A percentile compares a stretch with the other conserved stretches of the same genome.
Conservation (phyloP, 2,888 invertebrate genomes). For the Erebia palarica region DNA sequence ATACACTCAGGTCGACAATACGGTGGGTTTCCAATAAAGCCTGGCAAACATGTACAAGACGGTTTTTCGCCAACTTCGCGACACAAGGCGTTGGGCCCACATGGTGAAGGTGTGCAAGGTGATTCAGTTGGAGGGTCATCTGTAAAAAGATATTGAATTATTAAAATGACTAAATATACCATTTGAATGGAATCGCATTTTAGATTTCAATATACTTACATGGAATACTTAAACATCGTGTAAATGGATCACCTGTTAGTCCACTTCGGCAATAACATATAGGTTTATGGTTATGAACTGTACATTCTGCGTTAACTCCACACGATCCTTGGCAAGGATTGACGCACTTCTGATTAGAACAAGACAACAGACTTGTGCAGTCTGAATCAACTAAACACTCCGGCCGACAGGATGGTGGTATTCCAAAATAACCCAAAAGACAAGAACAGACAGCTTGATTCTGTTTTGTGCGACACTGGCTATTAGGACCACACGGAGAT, state of each 20-base stretch:
- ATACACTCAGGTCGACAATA: constrained; percentile 93
- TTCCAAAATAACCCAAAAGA: constrained; percentile 88
- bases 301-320: constrained; percentile 89
- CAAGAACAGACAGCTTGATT: constrained; percentile 88
- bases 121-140: constrained; percentile 60
- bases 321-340: constrained; percentile 92
- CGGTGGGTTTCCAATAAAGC: constrained; percentile 87
- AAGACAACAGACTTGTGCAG: constrained; percentile 88
- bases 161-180: background rate
- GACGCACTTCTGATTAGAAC: constrained; percentile 89
- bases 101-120: constrained; percentile 88
- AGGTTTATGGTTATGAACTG: constrained; percentile 92
- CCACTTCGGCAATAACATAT: constrained; percentile 90
- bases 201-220: constrained; percentile 54
- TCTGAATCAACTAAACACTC: constrained; percentile 93
- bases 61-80: constrained; percentile 78
- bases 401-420: constrained; percentile 89
- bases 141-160: constrained; percentile 40
- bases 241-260: constrained; percentile 91
- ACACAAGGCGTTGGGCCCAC: constrained; percentile 90
- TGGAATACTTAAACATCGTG: constrained; percentile 78
- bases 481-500: constrained; percentile 90
- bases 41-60: constrained; percentile 87
- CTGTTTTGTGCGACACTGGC: constrained; percentile 83
- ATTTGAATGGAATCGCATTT: background rate